phyloP scores from a whole-genome alignment of 2,888 invertebrate genomes.

The Sesamia inferens region DNA sequence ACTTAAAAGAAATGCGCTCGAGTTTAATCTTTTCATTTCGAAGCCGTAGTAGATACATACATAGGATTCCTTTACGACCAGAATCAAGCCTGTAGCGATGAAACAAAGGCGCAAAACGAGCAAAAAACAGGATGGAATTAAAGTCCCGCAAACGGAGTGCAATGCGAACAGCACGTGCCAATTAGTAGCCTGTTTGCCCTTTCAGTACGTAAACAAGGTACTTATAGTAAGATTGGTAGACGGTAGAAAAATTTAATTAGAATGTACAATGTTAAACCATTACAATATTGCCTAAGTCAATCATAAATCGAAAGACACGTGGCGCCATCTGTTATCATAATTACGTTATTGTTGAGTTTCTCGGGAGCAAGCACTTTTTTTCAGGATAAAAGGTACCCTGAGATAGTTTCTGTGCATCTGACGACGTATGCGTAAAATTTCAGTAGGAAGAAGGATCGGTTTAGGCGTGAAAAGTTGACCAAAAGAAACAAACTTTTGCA shows the following conservation, averaged over 20 bases:
- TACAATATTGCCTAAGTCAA: no score
- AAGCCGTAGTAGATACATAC: slow-evolving; percentile 1
- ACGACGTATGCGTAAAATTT: no score
- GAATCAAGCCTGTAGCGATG: slow-evolving; percentile 19
- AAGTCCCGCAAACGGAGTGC: slow-evolving; percentile 42
- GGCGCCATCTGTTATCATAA: no score
- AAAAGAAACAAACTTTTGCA: no score
- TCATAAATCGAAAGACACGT: no score
- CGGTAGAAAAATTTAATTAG: neutral
- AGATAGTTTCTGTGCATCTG: no score
- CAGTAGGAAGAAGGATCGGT: no score
- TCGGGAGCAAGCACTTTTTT: no score
- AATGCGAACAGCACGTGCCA: slow-evolving; percentile 46
- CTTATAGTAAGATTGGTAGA: neutral
- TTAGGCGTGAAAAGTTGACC: no score
- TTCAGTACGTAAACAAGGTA: neutral
- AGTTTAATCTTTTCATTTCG: slow-evolving; percentile 22
- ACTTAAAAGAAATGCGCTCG: slow-evolving; percentile 3
- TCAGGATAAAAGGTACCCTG: no score
- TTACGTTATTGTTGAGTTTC: no score
- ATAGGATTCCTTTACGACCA: slow-evolving; percentile 14
- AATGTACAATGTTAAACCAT: no score
- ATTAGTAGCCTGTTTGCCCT: slow-evolving; percentile 32
- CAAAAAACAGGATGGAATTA: slow-evolving; percentile 39
- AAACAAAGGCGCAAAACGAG: slow-evolving; percentile 5